Percentiles rank a stretch among this genome's conserved stretches.
Conservation (phyloP, 2,113 vertebrate species). For the Danionella cerebrum region DNA sequence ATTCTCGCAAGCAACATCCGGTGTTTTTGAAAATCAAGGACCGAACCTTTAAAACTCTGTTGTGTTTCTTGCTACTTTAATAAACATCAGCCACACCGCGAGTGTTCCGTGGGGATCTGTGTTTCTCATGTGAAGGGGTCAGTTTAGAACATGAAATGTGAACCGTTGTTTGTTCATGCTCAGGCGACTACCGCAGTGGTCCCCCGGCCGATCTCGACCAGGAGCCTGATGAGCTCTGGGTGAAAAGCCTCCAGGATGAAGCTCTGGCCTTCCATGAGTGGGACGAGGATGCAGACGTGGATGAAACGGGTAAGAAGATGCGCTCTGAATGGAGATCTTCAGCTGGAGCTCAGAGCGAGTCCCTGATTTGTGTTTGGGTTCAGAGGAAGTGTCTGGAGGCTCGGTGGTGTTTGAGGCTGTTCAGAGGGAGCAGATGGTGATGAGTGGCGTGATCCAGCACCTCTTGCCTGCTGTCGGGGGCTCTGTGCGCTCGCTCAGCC, state of each 20-base stretch:
- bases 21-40: too few species aligned
- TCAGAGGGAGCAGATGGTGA: slow-evolving; percentile 81
- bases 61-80: too few species aligned
- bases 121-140: too few species aligned
- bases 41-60: too few species aligned
- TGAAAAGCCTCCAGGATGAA: slow-evolving; percentile 78
- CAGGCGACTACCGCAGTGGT: slow-evolving; percentile 82
- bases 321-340: too few species aligned
- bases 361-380: slow-evolving; percentile 16
- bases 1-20: too few species aligned
- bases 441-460: slow-evolving; percentile 86
- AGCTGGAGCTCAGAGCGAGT: too few species aligned
- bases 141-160: too few species aligned
- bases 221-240: slow-evolving; percentile 87
- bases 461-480: slow-evolving; percentile 80
- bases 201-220: slow-evolving; percentile 74
- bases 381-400: slow-evolving; percentile 75
- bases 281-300: slow-evolving; percentile 95
- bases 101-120: too few species aligned
- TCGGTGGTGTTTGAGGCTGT: slow-evolving; percentile 72
- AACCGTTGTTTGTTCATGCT: not conserved
- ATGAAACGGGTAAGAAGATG: slow-evolving; percentile 79
- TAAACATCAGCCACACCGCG: too few species aligned
- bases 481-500: slow-evolving; percentile 82
- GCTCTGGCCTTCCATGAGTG: slow-evolving; percentile 85